These are phyloP conservation scores for Cyclophora punctaria DNA, from an alignment of 2,888 invertebrate species.

Conservation along the genomic window DNA sequence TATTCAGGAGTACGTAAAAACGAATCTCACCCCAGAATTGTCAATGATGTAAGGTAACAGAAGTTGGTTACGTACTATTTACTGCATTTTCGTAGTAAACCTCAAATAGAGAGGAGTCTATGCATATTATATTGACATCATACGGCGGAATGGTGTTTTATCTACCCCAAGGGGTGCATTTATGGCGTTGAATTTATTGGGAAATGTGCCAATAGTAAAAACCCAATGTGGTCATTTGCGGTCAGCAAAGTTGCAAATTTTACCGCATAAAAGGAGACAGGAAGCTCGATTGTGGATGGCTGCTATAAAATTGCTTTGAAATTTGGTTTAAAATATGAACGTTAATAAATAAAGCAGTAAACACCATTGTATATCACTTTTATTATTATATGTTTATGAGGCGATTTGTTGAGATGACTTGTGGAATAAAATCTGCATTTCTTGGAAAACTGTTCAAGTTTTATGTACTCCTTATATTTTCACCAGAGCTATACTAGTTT, in stretches of 20 bases:
- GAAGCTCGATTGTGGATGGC: slow-evolving; percentile 6
- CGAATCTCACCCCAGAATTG: slow-evolving; percentile 39
- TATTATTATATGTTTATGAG: no score
- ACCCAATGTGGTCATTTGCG: slow-evolving; percentile 41
- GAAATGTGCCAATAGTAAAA: slow-evolving; percentile 61
- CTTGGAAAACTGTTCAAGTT: no score
- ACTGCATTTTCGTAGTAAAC: slow-evolving; percentile 47
- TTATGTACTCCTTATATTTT: no score
- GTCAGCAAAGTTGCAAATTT: slow-evolving; percentile 16
- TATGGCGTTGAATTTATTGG: slow-evolving; percentile 55
- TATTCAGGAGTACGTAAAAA: slow-evolving; percentile 66
- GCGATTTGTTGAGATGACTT: no score
- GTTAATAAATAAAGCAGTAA: neutral
- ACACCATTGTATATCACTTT: no score
- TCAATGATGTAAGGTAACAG: slow-evolving; percentile 6
- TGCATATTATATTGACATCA: slow-evolving; percentile 73
- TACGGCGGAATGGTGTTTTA: slow-evolving; percentile 57
- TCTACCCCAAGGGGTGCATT: slow-evolving; percentile 52
- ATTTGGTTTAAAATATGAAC: slow-evolving; percentile 4
- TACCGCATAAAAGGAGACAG: slow-evolving; percentile 1
- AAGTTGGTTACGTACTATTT: slow-evolving; percentile 28
- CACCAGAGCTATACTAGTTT: no score
- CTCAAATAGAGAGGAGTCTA: slow-evolving; percentile 68
- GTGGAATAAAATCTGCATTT: no score
- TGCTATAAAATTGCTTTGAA: slow-evolving; percentile 7